Evolutionary conservation across 2,888 invertebrate species (phyloP), one percentile per base, ranked within the genome.

Genomic region (Eudasyphora cyanicolor): DNA sequence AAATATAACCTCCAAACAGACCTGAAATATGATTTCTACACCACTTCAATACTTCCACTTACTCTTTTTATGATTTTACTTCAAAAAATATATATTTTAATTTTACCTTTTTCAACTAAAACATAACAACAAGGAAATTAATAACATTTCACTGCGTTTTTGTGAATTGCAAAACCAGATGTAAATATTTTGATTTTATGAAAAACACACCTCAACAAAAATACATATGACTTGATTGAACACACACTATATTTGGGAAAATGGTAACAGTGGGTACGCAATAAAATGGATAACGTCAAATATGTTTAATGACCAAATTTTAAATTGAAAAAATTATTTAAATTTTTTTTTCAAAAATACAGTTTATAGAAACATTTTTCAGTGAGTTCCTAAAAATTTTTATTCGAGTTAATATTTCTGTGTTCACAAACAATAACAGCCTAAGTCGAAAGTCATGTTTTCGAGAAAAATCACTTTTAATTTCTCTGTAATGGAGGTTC

Each of bases 161-260:
- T 91, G 91, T 90, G 91, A 91, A 91, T 91, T 91, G 88, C 91
- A 91, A 91, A 91, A 91, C 91, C 91, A 91, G 89, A 91, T 89
- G 86, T 64, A 38, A 57, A 51, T 12, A 57, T 14, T 24, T 10
- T 82, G 57, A 69, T 79, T 82, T 79, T 83, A 60, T 42, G 62
- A 77, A 83, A 78, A 77, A 45, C 64, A 79, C 64, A 82, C 49
- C n/a, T 67, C 8, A 76, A 35, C 49, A 21, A 54, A 57, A 54
- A 17, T 49, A 49, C 21, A 51, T n/a, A 51, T 21, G 21, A 19
- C 51, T 8, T 14, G 14, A 45, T 8, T 21, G 1, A 78, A 78
- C 51, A 75, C 7, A 70, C 77, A 60, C 54, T 27, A 12, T 12
- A n/a, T 45, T 8, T 38, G 45, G 3, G 12, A 27, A 29, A 45